Conservation (phyloP, 2,113 vertebrate genomes). For the Oncorhynchus masou region DNA sequence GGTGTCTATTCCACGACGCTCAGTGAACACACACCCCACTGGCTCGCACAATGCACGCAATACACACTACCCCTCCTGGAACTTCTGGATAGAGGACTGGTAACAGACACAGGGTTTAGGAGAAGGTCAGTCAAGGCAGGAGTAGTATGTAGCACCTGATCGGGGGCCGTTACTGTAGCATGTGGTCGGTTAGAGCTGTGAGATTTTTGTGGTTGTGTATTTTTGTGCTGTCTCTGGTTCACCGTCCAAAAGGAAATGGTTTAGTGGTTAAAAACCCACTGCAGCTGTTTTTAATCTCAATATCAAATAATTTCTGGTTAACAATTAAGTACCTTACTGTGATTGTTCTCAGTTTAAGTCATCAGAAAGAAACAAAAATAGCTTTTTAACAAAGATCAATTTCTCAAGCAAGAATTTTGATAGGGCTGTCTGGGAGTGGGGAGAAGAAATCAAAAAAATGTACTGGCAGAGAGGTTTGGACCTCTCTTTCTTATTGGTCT, state of each 20-base stretch:
- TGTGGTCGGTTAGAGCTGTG: slow-evolving; percentile 26
- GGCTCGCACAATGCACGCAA: slow-evolving; percentile 48
- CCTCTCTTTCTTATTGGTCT: too few relatives aligned
- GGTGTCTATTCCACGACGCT: slow-evolving; percentile 73
- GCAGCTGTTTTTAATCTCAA: too few relatives aligned
- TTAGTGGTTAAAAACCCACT: too few relatives aligned
- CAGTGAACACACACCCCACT: slow-evolving; percentile 71
- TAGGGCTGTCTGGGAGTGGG: too few relatives aligned
- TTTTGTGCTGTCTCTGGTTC: slow-evolving; percentile 3
- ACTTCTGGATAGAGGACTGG: slow-evolving; percentile 7
- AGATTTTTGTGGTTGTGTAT: slow-evolving; percentile 20
- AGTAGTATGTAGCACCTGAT: neutral
- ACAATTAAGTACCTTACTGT: too few relatives aligned
- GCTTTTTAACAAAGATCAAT: too few relatives aligned
- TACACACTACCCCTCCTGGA: slow-evolving; percentile 27
- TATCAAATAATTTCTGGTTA: too few relatives aligned
- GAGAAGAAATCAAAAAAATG: too few relatives aligned
- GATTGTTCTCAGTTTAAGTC: too few relatives aligned
- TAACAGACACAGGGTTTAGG: neutral
- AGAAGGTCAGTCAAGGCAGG: slow-evolving; percentile 5
- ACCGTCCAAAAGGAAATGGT: neutral
- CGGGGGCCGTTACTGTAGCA: slow-evolving; percentile 4
- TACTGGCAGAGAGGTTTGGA: too few relatives aligned
- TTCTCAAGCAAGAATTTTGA: too few relatives aligned
- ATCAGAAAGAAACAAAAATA: too few relatives aligned